Evolutionary conservation across 2,888 invertebrate species (phyloP).

Genomic region (Stegophylla sp.): DNA sequence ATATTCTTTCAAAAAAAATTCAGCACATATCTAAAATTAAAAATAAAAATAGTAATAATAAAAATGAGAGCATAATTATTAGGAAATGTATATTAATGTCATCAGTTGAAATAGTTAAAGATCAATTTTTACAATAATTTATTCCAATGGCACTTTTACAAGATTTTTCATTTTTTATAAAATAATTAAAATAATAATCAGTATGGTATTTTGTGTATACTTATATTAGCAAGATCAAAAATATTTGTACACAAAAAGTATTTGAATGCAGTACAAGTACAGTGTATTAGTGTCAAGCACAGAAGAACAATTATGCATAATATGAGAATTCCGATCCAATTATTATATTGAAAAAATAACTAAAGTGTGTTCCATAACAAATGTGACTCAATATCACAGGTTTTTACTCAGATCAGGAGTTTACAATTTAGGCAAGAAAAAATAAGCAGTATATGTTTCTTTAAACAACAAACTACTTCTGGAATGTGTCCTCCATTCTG

Average conservation of each 20-base stretch:
- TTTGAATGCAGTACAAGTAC: neutral
- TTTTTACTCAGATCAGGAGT: too few relatives aligned
- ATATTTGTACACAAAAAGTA: neutral
- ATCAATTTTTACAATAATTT: constrained; percentile 1
- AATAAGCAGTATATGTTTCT: too few relatives aligned
- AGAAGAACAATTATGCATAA: neutral
- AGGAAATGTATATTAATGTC: neutral
- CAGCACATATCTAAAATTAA: neutral
- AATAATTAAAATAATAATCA: constrained; percentile 2
- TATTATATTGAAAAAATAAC: neutral
- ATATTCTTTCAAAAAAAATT: neutral
- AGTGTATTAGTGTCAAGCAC: neutral
- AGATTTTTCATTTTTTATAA: constrained; percentile 15
- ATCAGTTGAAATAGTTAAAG: constrained; percentile 16
- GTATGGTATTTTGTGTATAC: neutral
- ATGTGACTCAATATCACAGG: too few relatives aligned
- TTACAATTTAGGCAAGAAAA: too few relatives aligned
- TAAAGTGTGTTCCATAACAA: too few relatives aligned
- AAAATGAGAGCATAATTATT: constrained; percentile 5
- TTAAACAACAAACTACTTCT: too few relatives aligned
- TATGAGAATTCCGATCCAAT: neutral
- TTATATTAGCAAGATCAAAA: neutral
- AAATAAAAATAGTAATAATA: too few relatives aligned
- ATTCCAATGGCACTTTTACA: constrained; percentile 33
- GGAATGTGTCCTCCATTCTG: too few relatives aligned